These are phyloP conservation scores for Yponomeuta sedellus DNA, from an alignment of 2,888 invertebrate species.

Conservation along the genomic window DNA sequence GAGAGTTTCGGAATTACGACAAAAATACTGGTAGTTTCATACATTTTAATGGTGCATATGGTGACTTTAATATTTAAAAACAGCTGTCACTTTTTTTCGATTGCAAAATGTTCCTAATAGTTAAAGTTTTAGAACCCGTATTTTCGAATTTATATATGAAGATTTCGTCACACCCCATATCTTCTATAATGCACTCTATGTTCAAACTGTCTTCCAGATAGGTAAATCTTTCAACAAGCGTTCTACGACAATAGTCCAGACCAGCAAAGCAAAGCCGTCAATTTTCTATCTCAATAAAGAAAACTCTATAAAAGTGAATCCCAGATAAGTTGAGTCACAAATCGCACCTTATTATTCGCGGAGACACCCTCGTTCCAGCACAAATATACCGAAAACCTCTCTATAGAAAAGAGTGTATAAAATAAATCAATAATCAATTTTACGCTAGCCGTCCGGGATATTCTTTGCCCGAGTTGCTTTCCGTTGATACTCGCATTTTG, in stretches of 20 bases:
- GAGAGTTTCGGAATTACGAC: too few species aligned
- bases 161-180: too few species aligned
- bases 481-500: neutral
- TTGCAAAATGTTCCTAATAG: too few species aligned
- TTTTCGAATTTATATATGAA: too few species aligned
- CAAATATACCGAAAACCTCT: conserved; percentile 13
- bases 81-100: too few species aligned
- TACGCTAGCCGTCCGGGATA: conserved; percentile 57
- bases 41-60: too few species aligned
- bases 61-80: too few species aligned
- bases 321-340: neutral
- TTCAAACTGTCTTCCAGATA: too few species aligned
- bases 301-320: neutral
- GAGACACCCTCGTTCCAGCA: conserved; percentile 29
- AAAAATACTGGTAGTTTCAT: too few species aligned
- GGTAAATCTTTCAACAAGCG: too few species aligned
- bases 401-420: conserved; percentile 23
- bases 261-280: neutral
- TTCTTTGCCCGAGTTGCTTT: conserved; percentile 23
- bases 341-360: conserved; percentile 4
- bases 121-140: too few species aligned
- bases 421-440: conserved; percentile 73
- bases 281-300: neutral
- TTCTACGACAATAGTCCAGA: neutral
- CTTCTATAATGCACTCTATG: too few species aligned